phyloP scores from a whole-genome alignment of 2,888 invertebrate species.

The Drosophila barbarae region DNA sequence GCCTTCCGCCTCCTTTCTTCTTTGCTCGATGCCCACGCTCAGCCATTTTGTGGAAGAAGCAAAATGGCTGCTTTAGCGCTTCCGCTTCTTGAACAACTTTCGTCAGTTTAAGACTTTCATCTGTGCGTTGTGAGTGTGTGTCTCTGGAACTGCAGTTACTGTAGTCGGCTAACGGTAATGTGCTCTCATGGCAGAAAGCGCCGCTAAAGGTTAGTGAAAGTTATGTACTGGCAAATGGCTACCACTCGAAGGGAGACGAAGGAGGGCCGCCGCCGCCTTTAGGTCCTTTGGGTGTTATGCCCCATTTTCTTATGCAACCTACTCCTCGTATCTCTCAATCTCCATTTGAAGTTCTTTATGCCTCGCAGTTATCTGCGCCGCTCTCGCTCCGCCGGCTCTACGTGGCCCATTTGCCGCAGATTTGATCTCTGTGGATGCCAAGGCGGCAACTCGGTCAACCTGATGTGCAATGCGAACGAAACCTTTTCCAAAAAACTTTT shows the following conservation, averaged over 20 bases:
- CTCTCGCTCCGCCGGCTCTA: slow-evolving; percentile 5
- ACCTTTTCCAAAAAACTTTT: slow-evolving; percentile 3
- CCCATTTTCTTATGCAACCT: slow-evolving; percentile 35
- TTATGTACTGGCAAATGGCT: slow-evolving; percentile 48
- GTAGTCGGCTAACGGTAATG: slow-evolving; percentile 46
- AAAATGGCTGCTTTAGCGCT: slow-evolving; percentile 51
- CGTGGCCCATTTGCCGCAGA: slow-evolving; percentile 19
- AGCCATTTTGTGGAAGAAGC: slow-evolving; percentile 23
- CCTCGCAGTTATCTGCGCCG: slow-evolving; percentile 21
- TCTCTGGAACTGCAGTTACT: slow-evolving; percentile 36
- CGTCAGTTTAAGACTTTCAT: slow-evolving; percentile 21
- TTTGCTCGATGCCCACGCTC: not conserved
- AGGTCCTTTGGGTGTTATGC: slow-evolving; percentile 25
- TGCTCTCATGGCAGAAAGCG: slow-evolving; percentile 35
- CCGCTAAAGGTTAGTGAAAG: slow-evolving; percentile 48
- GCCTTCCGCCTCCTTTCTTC: not conserved
- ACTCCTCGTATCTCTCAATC: slow-evolving; percentile 41
- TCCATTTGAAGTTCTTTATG: slow-evolving; percentile 46
- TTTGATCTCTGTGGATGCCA: slow-evolving; percentile 27
- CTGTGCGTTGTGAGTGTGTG: slow-evolving; percentile 10
- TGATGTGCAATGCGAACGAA: slow-evolving; percentile 16
- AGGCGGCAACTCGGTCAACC: slow-evolving; percentile 25
- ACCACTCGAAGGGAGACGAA: not conserved
- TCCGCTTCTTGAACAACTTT: slow-evolving; percentile 45
- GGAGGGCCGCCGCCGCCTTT: not conserved